Evolutionary conservation across 1,140 invertebrate species (phyloP), one percentile per base, ranked within the genome.

Genomic region (Caerostris darwini): DNA sequence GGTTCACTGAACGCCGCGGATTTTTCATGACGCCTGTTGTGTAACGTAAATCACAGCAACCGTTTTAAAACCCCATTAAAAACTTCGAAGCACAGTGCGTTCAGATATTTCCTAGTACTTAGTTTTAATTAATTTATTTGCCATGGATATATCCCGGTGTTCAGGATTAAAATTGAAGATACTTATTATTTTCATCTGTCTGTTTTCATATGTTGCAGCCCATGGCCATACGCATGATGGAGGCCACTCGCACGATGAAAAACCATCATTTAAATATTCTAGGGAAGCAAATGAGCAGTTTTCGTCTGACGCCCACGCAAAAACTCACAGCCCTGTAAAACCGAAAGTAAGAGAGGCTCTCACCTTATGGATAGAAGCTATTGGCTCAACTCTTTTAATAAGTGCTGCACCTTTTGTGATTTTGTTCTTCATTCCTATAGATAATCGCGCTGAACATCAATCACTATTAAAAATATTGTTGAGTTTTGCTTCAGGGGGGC

Each of bases 381-480:
- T 99, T 95, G 97, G 97, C 10, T 98, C 99, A 2, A 99, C 99
- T 0, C 95, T 99, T 10, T 96, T 99, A 67, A 99, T 99, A 95
- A 99, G 99, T 96, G 97, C 98, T 83, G 98, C 98, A 14, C 99
- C 99, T 2, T 99, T 99, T 95, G 96, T 99, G 34, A 98, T 99
- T 94, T 96, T 99, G 3, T 98, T 99, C 95, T 97, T 99, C 91
- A 98, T 99, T 95, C 99, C 99, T 1, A 96, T 99, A 85, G 98
- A 99, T 95, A 98, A 99, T 95, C 97, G 97, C 59, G 97, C 97
- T 85, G 97, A 98, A 95, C 97, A 98, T 95, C 97, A 99, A 95
- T 97, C 98, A 0, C 96, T 99, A 53, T 96, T 99, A 12, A 99
- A 99, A 96, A 97, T 99, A 67, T 96, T 99, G 17, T 96, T 99